phyloP scores from a whole-genome alignment of 1,140 invertebrate genomes.

The Hydropsyche tenuis region DNA sequence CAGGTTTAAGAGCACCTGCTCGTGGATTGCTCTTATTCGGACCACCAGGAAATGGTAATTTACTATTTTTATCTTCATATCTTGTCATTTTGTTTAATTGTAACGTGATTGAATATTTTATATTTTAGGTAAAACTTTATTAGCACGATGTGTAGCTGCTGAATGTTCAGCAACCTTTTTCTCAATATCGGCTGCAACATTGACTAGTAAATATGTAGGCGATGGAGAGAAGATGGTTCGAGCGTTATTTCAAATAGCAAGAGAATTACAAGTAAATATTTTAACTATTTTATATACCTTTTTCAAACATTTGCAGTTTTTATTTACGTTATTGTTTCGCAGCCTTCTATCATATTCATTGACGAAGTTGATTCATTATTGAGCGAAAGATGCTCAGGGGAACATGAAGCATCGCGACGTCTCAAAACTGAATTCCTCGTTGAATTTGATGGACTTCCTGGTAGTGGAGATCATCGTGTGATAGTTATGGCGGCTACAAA shows the following conservation, averaged over 20 bases:
- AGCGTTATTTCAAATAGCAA: slow-evolving; percentile 92
- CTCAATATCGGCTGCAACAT: slow-evolving; percentile 93
- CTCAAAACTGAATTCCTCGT: slow-evolving; percentile 99
- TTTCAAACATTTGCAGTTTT: neutral
- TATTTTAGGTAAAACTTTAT: slow-evolving; percentile 80
- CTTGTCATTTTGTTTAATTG: too few species aligned
- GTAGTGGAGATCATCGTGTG: slow-evolving; percentile 83
- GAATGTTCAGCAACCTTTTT: slow-evolving; percentile 95
- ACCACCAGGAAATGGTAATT: slow-evolving; percentile 84
- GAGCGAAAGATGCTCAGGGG: slow-evolving; percentile 87
- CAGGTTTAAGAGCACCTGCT: slow-evolving; percentile 87
- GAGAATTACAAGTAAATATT: slow-evolving; percentile 75
- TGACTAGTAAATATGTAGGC: slow-evolving; percentile 99
- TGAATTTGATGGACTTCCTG: slow-evolving; percentile 91
- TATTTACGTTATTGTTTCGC: slow-evolving; percentile 30
- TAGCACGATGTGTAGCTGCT: slow-evolving; percentile 89
- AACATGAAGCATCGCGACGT: slow-evolving; percentile 94
- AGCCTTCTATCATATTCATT: slow-evolving; percentile 94
- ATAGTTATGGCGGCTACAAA: slow-evolving; percentile 98
- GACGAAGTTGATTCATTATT: slow-evolving; percentile 97
- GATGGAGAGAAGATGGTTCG: slow-evolving; percentile 98
- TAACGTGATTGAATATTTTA: neutral
- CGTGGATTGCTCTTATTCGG: slow-evolving; percentile 94
- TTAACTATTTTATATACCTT: neutral
- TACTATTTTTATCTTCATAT: slow-evolving; percentile 31